Evolutionary conservation across 1,140 invertebrate species (phyloP), one percentile per base, ranked within the genome.

Genomic region (Matsumurasca onukii): DNA sequence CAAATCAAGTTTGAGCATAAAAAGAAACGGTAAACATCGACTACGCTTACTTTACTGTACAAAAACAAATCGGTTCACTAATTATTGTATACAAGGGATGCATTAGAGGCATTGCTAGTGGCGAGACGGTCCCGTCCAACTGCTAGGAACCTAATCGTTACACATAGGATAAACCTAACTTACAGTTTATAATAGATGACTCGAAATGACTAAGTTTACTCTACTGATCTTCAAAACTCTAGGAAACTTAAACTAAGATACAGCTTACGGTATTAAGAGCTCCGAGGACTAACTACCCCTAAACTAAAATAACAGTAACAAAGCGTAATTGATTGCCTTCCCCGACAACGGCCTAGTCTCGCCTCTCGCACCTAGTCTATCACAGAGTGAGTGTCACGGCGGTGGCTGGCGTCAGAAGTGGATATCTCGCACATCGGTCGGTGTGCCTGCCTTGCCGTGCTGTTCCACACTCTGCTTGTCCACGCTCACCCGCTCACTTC

Each of bases 401-500:
- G 39, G 34, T 63, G 24, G 20, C 13, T 69, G 24, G 17, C 17
- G 69, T 83, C 78, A 89, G 77, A 90, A 89, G 78, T 89, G 86
- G 69, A 91, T 84, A 76, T 90, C 88, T 71, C 88, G 82, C 69
- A 93, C 89, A 78, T 92, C 91, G 68, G 91, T 92, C 51, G 91
- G 91, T 25, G 91, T 93, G 69, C 86, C 86, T 48, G 90, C 89
- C 78, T 90, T 89, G 74, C 86, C 87, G 77, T 87, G 80, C 52
- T 75, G 68, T 31, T 74, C 71, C 45, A 74, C 71, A 68, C 79
- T 78, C 74, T 79, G 74, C 67, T 71, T 69, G 75, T 64, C 74
- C n/a, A 71, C 76, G 59, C 71, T 51, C 57, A 49, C 45, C 20
- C 34, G 31, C 22, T 39, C 64, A 68, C 17, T 48, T 31, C 25